Base-by-base conservation (phyloP, 1,140 invertebrate species). In the Euschistus heros region DNA sequence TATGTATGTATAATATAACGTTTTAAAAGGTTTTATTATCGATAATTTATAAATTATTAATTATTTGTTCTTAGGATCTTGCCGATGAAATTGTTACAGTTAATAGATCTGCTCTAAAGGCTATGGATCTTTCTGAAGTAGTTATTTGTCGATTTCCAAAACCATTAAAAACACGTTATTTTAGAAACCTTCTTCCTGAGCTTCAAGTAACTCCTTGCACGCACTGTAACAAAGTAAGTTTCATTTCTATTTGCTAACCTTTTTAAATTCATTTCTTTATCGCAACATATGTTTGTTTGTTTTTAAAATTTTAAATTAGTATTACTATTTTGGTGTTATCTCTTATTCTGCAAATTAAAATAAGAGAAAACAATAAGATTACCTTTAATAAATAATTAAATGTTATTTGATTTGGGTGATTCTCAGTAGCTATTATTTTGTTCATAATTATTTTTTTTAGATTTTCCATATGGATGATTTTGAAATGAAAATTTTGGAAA, bases 401-500 rank as follows among this genome's bases (percentile, higher is more conserved):
- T 30, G 7, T 30, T 30, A 30, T 7, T 30, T 30, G 7, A 30
- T 30, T 7, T 30, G 7, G 7, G 27, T 30, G 13, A 37, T 10
- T 37, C 10, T 37, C 33, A 4, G 1, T 37, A 37, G n/a, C n/a
- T n/a, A n/a, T n/a, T 37, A 6, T 6, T 37, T 37, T 37, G 6
- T 37, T 37, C 1, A 10, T 10, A 6, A 10, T 6, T 37, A 37
- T 4, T 37, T 37, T 37, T 37, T n/a, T 69, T 76, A 98, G 93
- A 78, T 96, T 46, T 98, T 98, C 76, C 94, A 98, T 76, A 85
- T 89, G n/a, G 96, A 98, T 77, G 96, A 99, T 75, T 97, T 88
- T 77, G 94, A 98, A 78, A 80, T 97, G 70, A 92, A 97, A 74
- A 78, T 92, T 52, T 80, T 98, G 50, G 91, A 92, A 73, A 88